A percentile compares a stretch with the other conserved stretches of the same genome.
Conservation (phyloP, 2,797 vertebrate genomes). For the Typhlichthys subterraneus region DNA sequence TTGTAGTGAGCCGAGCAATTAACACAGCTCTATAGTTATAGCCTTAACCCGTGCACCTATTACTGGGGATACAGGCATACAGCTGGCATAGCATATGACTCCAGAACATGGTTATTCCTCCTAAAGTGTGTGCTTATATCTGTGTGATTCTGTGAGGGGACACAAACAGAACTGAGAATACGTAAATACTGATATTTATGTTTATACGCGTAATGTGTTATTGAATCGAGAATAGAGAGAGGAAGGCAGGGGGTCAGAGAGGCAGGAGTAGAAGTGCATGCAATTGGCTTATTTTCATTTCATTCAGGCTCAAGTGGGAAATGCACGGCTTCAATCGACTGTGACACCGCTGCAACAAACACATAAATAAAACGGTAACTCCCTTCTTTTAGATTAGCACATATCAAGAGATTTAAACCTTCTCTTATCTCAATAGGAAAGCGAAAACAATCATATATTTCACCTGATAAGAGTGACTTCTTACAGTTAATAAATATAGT, state of each 20-base stretch:
- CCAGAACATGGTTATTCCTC: not conserved
- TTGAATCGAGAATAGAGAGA: constrained; percentile 45
- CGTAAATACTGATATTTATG: constrained; percentile 53
- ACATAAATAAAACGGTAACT: constrained; percentile 36
- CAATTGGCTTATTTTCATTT: constrained; percentile 62
- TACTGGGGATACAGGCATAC: constrained; percentile 41
- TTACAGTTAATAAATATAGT: constrained; percentile 54
- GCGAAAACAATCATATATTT: too few species aligned
- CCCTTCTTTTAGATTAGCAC: constrained; percentile 61
- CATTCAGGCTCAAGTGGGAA: constrained; percentile 57
- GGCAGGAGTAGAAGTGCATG: constrained; percentile 29
- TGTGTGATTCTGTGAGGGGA: not conserved
- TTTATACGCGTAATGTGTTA: constrained; percentile 42
- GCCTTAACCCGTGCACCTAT: constrained; percentile 24
- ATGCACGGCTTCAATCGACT: constrained; percentile 50
- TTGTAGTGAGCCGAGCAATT: constrained; percentile 36
- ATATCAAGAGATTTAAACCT: constrained; percentile 21
- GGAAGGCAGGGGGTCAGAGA: constrained; percentile 18
- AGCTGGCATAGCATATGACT: constrained; percentile 32
- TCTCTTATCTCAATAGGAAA: too few species aligned
- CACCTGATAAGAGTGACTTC: constrained; percentile 29
- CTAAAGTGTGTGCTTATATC: not conserved
- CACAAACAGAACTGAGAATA: constrained; percentile 6
- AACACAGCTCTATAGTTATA: constrained; percentile 32
- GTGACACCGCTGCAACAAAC: constrained; percentile 47